A percentile compares a stretch with the other conserved stretches of the same genome.
Evolutionary conservation across 2,113 vertebrate species (phyloP).

Genomic region (Nesoenas mayeri): DNA sequence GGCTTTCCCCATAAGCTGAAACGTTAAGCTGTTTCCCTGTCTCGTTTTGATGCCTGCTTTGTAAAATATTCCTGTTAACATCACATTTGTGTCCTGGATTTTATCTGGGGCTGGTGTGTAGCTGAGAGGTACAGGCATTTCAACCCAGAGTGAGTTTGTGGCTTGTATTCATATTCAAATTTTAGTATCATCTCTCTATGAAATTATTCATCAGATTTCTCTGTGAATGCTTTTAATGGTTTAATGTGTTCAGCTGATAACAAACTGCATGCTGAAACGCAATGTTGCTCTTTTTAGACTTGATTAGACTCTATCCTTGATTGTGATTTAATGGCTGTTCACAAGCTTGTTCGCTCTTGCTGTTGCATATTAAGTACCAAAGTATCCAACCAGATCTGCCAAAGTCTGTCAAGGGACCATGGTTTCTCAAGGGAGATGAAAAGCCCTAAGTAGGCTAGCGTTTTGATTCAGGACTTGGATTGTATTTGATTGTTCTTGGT

Average conservation of each 20-base stretch:
- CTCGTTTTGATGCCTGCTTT: not conserved
- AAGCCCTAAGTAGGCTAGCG: conserved; percentile 37
- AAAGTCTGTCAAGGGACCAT: conserved; percentile 32
- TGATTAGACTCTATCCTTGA: conserved; percentile 13
- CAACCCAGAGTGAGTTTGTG: not conserved
- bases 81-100: not conserved
- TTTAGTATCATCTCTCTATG: conserved; percentile 14
- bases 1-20: not conserved
- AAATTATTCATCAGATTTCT: conserved; percentile 12
- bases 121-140: conserved; percentile 11
- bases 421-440: conserved; percentile 57
- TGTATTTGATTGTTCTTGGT: conserved; percentile 10
- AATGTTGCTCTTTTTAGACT: conserved; percentile 33
- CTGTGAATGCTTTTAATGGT: conserved; percentile 20
- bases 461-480: conserved; percentile 22
- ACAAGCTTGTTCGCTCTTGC: conserved; percentile 61
- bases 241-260: conserved; percentile 39
- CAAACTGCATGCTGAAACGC: conserved; percentile 19
- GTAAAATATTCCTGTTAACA: conserved; percentile 5
- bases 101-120: not conserved
- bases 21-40: not conserved
- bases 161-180: conserved; percentile 64
- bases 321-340: conserved; percentile 52
- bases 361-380: conserved; percentile 53
- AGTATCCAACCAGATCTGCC: conserved; percentile 53